Percentiles rank a stretch among this genome's conserved stretches.
phyloP scores from a whole-genome alignment of 1,140 invertebrate genomes.

The Drosophila gunungcola region DNA sequence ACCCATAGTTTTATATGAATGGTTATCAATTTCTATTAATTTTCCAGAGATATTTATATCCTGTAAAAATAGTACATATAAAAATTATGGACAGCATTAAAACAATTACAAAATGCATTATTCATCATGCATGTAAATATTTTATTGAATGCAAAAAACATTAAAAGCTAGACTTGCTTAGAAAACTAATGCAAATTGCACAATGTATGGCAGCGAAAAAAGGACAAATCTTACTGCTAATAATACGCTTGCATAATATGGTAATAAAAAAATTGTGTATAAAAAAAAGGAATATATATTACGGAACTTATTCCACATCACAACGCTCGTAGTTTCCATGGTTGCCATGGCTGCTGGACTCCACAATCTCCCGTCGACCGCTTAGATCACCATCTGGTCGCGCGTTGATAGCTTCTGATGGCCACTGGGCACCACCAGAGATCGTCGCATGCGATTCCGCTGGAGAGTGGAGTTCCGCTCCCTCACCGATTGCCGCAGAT shows the following conservation, averaged over 20 bases:
- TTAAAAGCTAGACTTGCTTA: neutral
- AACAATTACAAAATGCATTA: neutral
- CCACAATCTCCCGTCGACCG: neutral
- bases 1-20: neutral
- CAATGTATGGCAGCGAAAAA: conserved; percentile 24
- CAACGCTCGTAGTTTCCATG: conserved; percentile 58
- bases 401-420: conserved; percentile 54
- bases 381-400: conserved; percentile 67
- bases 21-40: too few species aligned
- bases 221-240: conserved; percentile 15
- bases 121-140: neutral
- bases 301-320: conserved; percentile 76
- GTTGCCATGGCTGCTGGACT: conserved; percentile 32
- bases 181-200: conserved; percentile 29
- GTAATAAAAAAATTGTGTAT: conserved; percentile 8
- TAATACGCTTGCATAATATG: conserved; percentile 20
- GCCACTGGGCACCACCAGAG: conserved; percentile 47
- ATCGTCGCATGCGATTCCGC: conserved; percentile 69
- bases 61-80: too few species aligned
- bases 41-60: too few species aligned
- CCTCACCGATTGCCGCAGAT: conserved; percentile 68
- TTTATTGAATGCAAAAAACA: conserved; percentile 7
- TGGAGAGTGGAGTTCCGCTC: conserved; percentile 70
- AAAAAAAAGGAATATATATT: conserved; percentile 43
- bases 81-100: neutral